Conservation (phyloP, 2,797 vertebrate species). For the Myotis pilosus region DNA sequence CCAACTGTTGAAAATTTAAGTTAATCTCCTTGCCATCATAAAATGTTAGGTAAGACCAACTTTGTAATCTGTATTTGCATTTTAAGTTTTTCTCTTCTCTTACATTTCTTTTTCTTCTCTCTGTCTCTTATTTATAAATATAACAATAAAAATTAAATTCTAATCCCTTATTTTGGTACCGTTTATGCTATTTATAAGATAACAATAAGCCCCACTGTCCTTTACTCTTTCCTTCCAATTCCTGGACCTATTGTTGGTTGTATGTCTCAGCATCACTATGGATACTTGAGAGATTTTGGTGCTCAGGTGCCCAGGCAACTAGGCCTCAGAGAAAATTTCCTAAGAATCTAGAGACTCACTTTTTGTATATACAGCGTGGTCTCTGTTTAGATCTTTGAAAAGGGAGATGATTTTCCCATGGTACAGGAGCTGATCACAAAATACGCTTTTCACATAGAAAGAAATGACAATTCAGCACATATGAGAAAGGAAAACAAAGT, state of each 20-base stretch:
- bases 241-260: neutral
- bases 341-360: neutral
- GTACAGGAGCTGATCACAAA: neutral
- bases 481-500: neutral
- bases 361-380: neutral
- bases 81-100: neutral
- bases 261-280: neutral
- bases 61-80: neutral
- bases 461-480: neutral
- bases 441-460: neutral
- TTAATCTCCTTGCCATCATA: neutral
- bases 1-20: neutral
- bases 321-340: neutral
- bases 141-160: neutral
- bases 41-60: neutral
- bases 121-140: neutral
- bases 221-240: neutral
- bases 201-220: neutral
- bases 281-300: neutral
- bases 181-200: neutral
- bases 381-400: neutral
- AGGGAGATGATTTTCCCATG: neutral
- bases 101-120: neutral
- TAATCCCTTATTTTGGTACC: neutral
- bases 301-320: accelerated